A percentile compares a stretch with the other conserved stretches of the same genome.
Conservation (phyloP, 64 coral and sea anemone genomes). For the Pocillopora verrucosa region DNA sequence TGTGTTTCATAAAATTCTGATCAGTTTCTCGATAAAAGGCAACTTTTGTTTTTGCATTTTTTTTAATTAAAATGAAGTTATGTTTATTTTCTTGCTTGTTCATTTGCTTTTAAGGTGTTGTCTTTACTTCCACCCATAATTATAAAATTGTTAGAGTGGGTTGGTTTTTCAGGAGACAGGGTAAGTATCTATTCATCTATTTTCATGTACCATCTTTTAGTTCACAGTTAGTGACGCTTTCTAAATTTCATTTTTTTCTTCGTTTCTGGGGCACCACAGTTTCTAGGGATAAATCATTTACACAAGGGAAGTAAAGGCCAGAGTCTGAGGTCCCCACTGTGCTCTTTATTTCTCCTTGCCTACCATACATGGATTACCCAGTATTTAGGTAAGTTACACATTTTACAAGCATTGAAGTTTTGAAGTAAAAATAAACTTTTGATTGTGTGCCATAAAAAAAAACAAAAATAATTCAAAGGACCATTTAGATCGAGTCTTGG, state of each 20-base stretch:
- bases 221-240: not conserved
- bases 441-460: too few species aligned
- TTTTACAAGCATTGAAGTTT: not conserved
- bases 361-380: constrained; percentile 84
- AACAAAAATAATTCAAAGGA: too few species aligned
- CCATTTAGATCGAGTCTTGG: too few species aligned
- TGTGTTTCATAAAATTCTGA: too few species aligned
- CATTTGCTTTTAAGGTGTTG: constrained; percentile 53
- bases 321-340: constrained; percentile 89
- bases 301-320: constrained; percentile 73
- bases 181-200: not conserved
- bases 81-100: too few species aligned
- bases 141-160: constrained; percentile 84
- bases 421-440: too few species aligned
- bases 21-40: too few species aligned
- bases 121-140: constrained; percentile 81
- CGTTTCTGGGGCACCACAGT: not conserved
- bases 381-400: constrained; percentile 75
- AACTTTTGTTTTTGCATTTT: too few species aligned
- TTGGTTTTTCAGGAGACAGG: constrained; percentile 99
- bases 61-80: too few species aligned
- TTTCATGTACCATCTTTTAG: not conserved
- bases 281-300: constrained; percentile 77
- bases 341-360: constrained; percentile 82
- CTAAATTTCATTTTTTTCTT: not conserved